phyloP scores from a whole-genome alignment of 2,113 vertebrate genomes.

The Odontophorus gujanensis region DNA sequence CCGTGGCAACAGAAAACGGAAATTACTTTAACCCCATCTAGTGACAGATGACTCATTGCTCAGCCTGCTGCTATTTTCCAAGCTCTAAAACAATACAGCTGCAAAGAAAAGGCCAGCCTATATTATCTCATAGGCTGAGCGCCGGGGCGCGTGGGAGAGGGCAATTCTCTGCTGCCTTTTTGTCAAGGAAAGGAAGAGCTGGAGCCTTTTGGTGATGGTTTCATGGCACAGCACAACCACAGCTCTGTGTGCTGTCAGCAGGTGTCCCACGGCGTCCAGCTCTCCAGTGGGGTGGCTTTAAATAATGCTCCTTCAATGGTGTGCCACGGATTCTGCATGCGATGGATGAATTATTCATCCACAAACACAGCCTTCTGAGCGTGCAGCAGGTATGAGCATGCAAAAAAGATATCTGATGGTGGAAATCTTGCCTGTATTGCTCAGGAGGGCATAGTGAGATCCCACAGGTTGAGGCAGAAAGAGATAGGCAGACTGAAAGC shows the following conservation, averaged over 20 bases:
- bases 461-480: background rate
- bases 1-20: constrained; percentile 59
- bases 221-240: background rate
- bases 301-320: fast-evolving
- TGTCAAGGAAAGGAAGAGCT: background rate
- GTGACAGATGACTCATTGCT: constrained; percentile 64
- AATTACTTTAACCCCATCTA: constrained; percentile 76
- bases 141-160: constrained; percentile 30
- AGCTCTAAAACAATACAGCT: constrained; percentile 49
- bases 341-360: fast-evolving
- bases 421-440: background rate
- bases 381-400: background rate
- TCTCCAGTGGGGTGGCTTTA: background rate
- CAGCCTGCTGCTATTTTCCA: constrained; percentile 48
- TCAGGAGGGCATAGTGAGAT: background rate
- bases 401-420: background rate
- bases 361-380: background rate
- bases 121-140: constrained; percentile 35
- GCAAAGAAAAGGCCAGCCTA: background rate
- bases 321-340: fast-evolving
- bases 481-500: background rate
- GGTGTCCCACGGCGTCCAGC: background rate
- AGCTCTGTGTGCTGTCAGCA: background rate
- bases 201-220: background rate
- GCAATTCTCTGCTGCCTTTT: constrained; percentile 22